A percentile compares a stretch with the other conserved stretches of the same genome.
phyloP scores from a whole-genome alignment of 2,797 vertebrate genomes.

The Sebastes jordani region DNA sequence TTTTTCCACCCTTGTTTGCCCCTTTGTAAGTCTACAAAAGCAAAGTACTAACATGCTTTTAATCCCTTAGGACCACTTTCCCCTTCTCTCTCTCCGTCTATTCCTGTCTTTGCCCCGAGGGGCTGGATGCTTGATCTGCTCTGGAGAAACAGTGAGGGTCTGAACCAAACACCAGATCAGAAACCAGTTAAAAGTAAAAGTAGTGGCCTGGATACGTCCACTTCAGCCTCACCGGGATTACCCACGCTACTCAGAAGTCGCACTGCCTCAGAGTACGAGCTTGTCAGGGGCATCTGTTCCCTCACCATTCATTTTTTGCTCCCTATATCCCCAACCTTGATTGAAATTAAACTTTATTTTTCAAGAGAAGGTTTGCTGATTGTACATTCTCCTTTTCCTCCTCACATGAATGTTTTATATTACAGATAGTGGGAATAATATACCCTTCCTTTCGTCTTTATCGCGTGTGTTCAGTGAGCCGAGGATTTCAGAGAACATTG shows the following conservation, averaged over 20 bases:
- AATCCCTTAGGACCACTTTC: conserved; percentile 16
- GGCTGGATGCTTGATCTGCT: conserved; percentile 40
- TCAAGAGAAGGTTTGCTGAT: background rate
- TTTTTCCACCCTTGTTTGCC: background rate
- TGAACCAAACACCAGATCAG: conserved; percentile 38
- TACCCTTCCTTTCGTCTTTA: conserved; percentile 4
- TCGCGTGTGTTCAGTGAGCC: conserved; percentile 16
- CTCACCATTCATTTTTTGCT: background rate
- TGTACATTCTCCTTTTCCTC: background rate
- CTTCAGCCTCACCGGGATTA: conserved; percentile 12
- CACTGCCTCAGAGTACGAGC: background rate
- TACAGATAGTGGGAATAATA: background rate
- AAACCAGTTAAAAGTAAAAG: conserved; percentile 38
- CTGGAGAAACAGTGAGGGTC: conserved; percentile 6
- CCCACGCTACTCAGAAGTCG: conserved; percentile 25
- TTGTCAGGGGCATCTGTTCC: conserved; percentile 8
- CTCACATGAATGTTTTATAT: background rate
- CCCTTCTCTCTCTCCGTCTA: conserved; percentile 24
- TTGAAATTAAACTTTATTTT: background rate
- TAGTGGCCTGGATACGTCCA: conserved; percentile 64
- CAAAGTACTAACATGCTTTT: conserved; percentile 18
- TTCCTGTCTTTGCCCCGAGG: conserved; percentile 21
- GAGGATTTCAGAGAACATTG: conserved; percentile 21
- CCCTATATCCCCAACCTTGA: background rate
- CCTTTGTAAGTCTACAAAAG: background rate